Evolutionary conservation across 2,113 vertebrate genomes (phyloP).

Genomic region (Arenaria interpres): DNA sequence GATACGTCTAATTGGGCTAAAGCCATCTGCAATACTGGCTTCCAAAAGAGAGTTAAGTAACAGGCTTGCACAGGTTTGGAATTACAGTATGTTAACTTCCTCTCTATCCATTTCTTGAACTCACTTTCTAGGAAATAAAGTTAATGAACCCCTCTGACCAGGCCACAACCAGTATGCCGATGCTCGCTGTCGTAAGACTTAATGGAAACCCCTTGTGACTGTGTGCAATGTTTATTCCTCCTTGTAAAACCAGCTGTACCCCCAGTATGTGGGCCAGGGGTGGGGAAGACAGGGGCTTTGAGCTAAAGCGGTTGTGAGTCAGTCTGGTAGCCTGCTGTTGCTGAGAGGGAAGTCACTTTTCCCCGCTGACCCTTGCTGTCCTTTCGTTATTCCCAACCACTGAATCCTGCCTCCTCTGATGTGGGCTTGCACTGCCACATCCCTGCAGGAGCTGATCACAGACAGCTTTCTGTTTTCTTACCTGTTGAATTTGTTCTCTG

Average conservation of each 20-base stretch:
- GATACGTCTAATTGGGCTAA: neutral
- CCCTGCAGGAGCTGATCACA: neutral
- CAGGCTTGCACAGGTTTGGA: neutral
- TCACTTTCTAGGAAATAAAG: neutral
- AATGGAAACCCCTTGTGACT: neutral
- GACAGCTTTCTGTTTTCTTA: neutral
- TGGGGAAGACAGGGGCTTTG: neutral
- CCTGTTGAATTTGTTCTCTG: neutral
- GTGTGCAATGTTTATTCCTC: neutral
- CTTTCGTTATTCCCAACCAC: neutral
- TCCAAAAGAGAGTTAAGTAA: neutral
- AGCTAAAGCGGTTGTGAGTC: neutral
- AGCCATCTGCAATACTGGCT: neutral
- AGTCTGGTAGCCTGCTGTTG: neutral
- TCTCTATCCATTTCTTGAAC: neutral
- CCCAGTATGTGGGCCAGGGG: too few species aligned
- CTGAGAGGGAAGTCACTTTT: neutral
- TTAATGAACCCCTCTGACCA: neutral
- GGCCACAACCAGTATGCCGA: neutral
- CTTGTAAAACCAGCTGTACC: neutral
- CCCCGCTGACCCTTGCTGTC: neutral
- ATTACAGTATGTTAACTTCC: neutral
- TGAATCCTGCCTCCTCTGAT: neutral
- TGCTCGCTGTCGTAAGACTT: neutral
- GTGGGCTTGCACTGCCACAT: too few species aligned